Base-by-base conservation (phyloP, 2,113 vertebrate genomes). In the Beaufortia kweichowensis region DNA sequence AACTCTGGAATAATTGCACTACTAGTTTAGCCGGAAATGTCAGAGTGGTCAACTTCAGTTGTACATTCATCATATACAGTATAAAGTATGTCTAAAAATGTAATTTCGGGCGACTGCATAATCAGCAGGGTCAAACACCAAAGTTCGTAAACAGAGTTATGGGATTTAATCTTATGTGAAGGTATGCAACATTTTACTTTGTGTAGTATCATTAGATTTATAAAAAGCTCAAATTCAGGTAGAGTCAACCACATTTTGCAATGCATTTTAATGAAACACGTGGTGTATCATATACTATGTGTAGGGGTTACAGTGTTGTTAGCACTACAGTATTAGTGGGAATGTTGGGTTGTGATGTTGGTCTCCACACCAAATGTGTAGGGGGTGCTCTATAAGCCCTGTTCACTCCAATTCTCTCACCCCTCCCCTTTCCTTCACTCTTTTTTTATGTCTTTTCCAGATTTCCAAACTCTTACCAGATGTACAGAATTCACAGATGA, bases 381-480 rank as follows among this genome's bases (percentile, higher is more conserved):
- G 85, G 88, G 87, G 76, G 86, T 64, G 83, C 81, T 85, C 87
- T 87, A 90, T 87, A 86, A 86, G 88, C 88, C 77, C 79, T 85
- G 87, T 83, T 12, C 71, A 75, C 65, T 78, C 79, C 72, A 41
- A 67, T 53, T 43, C 62, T 69, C 23, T 77, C 55, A 1, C 87
- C 87, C 89, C 79, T 85, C 85, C 84, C 85, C 85, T 84, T 91
- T 85, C 84, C 66, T 73, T 82, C 84, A 84, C 85, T 82, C 31
- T 86, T 86, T 90, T 83, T 81, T 78, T 91, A 94, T 50, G 53
- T 82, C 85, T 85, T 93, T 93, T 87, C 90, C 85, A 86, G 86
- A 90, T 91, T 89, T 87, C 83, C 83, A 94, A 95, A 94, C 90
- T 87, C 91, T 90, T 92, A 93, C 90, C 94, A 96, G 93, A 95